Evolutionary conservation across 2,113 vertebrate species (phyloP).

Genomic region (Megalops atlanticus): DNA sequence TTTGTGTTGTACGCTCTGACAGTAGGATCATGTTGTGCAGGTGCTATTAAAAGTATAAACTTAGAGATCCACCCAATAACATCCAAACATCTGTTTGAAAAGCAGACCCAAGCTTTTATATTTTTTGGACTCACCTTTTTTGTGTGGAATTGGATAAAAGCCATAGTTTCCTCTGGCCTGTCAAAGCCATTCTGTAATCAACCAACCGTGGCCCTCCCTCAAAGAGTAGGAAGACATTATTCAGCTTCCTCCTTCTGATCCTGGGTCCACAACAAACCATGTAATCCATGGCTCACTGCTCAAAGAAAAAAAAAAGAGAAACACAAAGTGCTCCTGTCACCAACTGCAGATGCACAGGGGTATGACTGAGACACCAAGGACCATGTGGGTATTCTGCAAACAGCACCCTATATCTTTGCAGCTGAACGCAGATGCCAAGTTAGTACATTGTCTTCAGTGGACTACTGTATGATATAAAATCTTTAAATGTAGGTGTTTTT

Average conservation of each 20-base stretch:
- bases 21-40: conserved; percentile 40
- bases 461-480: background rate
- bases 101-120: conserved; percentile 51
- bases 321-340: conserved; percentile 68
- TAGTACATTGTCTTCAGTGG: background rate
- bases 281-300: conserved; percentile 73
- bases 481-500: background rate
- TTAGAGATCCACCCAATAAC: conserved; percentile 59
- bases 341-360: conserved; percentile 60
- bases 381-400: conserved; percentile 50
- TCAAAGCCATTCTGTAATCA: conserved; percentile 77
- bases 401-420: conserved; percentile 43
- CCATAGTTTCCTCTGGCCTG: conserved; percentile 71
- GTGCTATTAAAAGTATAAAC: conserved; percentile 56
- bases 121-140: conserved; percentile 65
- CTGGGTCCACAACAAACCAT: conserved; percentile 74
- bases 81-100: conserved; percentile 64
- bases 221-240: conserved; percentile 81
- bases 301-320: conserved; percentile 60
- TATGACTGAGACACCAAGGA: conserved; percentile 46
- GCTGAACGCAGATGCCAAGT: background rate
- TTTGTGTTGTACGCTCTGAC: background rate
- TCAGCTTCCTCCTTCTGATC: conserved; percentile 77
- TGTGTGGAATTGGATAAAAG: conserved; percentile 73
- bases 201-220: conserved; percentile 72